These are phyloP conservation scores for Ethmia dodecea DNA, from an alignment of 2,888 invertebrate species.

Conservation along the genomic window DNA sequence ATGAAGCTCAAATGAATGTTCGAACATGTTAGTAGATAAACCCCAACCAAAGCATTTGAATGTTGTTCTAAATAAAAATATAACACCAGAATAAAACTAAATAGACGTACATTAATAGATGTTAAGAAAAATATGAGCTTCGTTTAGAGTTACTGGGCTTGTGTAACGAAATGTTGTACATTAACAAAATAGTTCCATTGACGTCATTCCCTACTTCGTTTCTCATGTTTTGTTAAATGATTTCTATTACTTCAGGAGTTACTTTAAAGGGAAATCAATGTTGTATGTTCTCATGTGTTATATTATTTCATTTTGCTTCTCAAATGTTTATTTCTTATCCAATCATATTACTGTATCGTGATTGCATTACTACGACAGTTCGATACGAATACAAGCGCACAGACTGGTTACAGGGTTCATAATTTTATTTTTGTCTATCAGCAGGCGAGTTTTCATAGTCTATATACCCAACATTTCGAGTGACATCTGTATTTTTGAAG, in stretches of 20 bases:
- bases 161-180: slow-evolving; percentile 61
- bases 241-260: too few relatives aligned
- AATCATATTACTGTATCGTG: too few relatives aligned
- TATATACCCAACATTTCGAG: slow-evolving; percentile 7
- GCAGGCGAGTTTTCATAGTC: slow-evolving; percentile 46
- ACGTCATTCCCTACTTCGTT: slow-evolving; percentile 32
- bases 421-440: slow-evolving; percentile 59
- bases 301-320: not conserved
- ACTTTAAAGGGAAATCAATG: too few relatives aligned
- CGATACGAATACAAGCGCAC: slow-evolving; percentile 53
- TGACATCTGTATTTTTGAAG: slow-evolving; percentile 39
- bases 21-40: too few relatives aligned
- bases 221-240: slow-evolving; percentile 21
- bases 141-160: slow-evolving; percentile 72
- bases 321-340: too few relatives aligned
- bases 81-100: slow-evolving; percentile 16
- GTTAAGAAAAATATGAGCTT: slow-evolving; percentile 76
- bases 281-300: too few relatives aligned
- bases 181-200: slow-evolving; percentile 44
- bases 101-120: slow-evolving; percentile 58
- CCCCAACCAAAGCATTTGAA: too few relatives aligned
- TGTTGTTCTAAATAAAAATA: slow-evolving; percentile 3
- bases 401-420: slow-evolving; percentile 72
- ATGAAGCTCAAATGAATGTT: too few relatives aligned
- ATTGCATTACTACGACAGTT: slow-evolving; percentile 8